Base-by-base conservation (phyloP, 1,140 invertebrate genomes). In the Zaprionus gabonicus region DNA sequence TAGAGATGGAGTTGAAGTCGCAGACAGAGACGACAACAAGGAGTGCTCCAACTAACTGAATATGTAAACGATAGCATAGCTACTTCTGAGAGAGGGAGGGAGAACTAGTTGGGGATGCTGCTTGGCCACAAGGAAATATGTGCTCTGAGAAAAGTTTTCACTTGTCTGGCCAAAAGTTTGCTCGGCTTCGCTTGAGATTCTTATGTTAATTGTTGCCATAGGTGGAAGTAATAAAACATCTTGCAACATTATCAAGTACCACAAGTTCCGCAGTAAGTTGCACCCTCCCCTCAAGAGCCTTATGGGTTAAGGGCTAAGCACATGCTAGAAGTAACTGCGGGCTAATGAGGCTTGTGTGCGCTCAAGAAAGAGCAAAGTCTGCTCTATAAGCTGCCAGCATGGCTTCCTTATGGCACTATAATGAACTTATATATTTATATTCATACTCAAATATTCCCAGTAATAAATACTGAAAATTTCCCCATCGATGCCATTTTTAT, bases 151-250 rank as follows among this genome's bases (percentile, higher is more conserved):
- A 65, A 83, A 83, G 76, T 82, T 83, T 76, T 44, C 31, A 56
- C 20, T n/a, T 53, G 68, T 72, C 62, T 69, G 68, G 65, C 57
- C 25, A 7, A 87, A 86, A 80, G 69, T 86, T 86, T 65, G 53
- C 25, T 66, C 20, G n/a, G 53, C 53, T 41, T 41, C 15, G 38
- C 38, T 41, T n/a, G 38, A 76, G 76, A 88, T 88, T 90, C 74
- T 79, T 88, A 88, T 88, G 84, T 81, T 88, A 88, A 88, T 88
- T 88, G 85, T 84, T 90, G 75, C 81, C 84, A 90, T 88, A 84
- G 81, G 81, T 88, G 84, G 85, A 88, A 88, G 84, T 88, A 88
- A 90, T 88, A 88, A 90, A 88, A 88, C 84, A 84, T 88, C 78
- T 84, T 71, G 63, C 68, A 88, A 84, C 84, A 88, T 84, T 88